Evolutionary conservation across 37 sponge, comb jelly and placozoan species (phyloP), one percentile per base, ranked within the genome.

Genomic region (Halisarca cf. caerulea): DNA sequence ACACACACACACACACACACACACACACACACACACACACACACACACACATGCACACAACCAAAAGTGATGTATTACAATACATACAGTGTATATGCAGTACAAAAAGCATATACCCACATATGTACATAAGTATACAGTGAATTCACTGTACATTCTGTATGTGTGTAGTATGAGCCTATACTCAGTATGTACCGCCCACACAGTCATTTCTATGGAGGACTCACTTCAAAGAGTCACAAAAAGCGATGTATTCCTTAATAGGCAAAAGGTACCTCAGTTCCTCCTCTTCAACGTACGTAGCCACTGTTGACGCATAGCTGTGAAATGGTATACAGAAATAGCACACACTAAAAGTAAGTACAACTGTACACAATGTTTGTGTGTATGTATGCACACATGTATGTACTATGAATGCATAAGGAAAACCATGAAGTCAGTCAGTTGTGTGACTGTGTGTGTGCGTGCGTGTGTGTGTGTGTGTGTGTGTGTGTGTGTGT

Each of bases 191-290:
- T 61, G 64, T 27, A 8, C 33, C 17, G 34, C 69, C 27, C 33
- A 8, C 28, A 18, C 28, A 8, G 3, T 25, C 60, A 2, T 25
- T 59, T 25, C 2, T 79, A n/a, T n/a, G n/a, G n/a, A n/a, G n/a
- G 11, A n/a, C 80, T 3, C 21, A 92, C 93, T 84, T 89, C 59
- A 93, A 45, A 30, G 87, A 80, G 30, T 89, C 93, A 80, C 90
- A 93, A 66, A 86, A 93, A 0, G 82, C 90, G 17, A 86, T 64
- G 71, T 93, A 93, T 59, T 93, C 93, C 83, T 89, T 89, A 47
- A 93, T 44, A 28, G 93, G 93, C 53, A 93, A 74, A 33, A 80
- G 42, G 27, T 83, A 89, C 25, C 93, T 33, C 21, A 64, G 14
- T 36, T 89, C 88, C 58, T 93, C 93, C 54, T 93, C 93, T 5